A percentile compares a stretch with the other conserved stretches of the same genome.
Evolutionary conservation across 2,888 invertebrate species (phyloP).

Genomic region (Mythimna impura): DNA sequence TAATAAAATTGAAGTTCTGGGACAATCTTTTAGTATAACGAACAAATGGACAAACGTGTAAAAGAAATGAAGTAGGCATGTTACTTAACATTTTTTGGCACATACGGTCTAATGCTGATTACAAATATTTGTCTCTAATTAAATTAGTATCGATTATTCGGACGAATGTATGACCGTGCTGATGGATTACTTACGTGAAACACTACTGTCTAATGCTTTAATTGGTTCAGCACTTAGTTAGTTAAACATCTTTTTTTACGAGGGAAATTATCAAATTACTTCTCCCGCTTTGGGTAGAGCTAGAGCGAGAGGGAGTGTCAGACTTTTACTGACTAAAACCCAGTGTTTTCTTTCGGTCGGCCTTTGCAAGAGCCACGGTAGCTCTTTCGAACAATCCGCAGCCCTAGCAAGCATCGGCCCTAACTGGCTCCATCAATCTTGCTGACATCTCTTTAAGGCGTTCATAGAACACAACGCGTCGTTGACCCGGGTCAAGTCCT

Average conservation of each 20-base stretch:
- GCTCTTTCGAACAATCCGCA: no score
- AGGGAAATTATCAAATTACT: background rate
- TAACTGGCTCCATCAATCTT: no score
- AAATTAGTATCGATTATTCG: conserved; percentile 45
- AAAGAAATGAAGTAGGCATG: background rate
- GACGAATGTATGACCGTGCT: background rate
- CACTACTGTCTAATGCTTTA: background rate
- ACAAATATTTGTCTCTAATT: conserved; percentile 46
- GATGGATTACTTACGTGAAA: conserved; percentile 24
- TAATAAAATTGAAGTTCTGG: conserved; percentile 9
- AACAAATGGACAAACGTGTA: background rate
- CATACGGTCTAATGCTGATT: conserved; percentile 20
- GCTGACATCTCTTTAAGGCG: no score
- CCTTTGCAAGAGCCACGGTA: background rate
- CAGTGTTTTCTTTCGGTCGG: no score
- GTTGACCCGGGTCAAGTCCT: no score
- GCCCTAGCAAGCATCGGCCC: no score
- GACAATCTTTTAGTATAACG: background rate
- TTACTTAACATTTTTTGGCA: conserved; percentile 34
- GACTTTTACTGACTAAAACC: background rate
- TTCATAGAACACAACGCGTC: no score
- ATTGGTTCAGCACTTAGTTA: no score
- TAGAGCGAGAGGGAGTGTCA: background rate
- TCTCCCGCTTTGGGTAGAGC: background rate
- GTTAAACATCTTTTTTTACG: no score